A percentile compares a stretch with the other conserved stretches of the same genome.
These are phyloP conservation scores for Lepidurus couesii DNA, from an alignment of 1,140 invertebrate genomes.

Conservation along the genomic window DNA sequence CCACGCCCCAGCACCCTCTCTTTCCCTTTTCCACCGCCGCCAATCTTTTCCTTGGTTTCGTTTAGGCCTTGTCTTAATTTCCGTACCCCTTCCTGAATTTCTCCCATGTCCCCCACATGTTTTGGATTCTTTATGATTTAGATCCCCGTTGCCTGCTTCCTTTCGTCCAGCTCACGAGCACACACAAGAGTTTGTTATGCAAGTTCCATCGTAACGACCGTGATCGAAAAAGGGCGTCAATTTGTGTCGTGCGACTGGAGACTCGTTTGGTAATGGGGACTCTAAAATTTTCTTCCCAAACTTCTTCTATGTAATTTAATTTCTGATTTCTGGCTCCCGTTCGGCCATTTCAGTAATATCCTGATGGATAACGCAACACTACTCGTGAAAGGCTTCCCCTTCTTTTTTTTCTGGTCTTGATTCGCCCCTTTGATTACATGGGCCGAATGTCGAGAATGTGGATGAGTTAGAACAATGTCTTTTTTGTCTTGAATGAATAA, in stretches of 20 bases:
- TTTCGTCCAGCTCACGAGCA: neutral
- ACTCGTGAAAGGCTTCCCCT: conserved; percentile 27
- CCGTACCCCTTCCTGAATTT: neutral
- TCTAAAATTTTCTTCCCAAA: neutral
- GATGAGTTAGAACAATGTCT: conserved; percentile 11
- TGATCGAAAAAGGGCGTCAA: neutral
- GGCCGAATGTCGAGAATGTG: conserved; percentile 4
- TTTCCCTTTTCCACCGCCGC: neutral
- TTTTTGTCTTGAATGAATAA: conserved; percentile 19
- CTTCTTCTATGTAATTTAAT: conserved; percentile 28
- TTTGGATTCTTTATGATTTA: neutral
- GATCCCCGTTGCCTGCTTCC: neutral
- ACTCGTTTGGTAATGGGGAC: neutral
- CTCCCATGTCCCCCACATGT: neutral
- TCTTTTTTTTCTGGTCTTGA: conserved; percentile 29
- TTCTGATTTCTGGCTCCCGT: conserved; percentile 23
- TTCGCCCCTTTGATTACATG: conserved; percentile 26
- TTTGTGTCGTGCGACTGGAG: neutral
- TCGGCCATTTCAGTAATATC: conserved; percentile 26
- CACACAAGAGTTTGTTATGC: neutral
- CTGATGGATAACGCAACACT: conserved; percentile 19
- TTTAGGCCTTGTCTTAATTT: neutral
- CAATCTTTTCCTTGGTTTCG: neutral
- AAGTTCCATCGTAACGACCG: neutral
- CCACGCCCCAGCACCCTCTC: neutral